Evolutionary conservation across 2,797 vertebrate genomes (phyloP).

Genomic region (Clarias pachynema): DNA sequence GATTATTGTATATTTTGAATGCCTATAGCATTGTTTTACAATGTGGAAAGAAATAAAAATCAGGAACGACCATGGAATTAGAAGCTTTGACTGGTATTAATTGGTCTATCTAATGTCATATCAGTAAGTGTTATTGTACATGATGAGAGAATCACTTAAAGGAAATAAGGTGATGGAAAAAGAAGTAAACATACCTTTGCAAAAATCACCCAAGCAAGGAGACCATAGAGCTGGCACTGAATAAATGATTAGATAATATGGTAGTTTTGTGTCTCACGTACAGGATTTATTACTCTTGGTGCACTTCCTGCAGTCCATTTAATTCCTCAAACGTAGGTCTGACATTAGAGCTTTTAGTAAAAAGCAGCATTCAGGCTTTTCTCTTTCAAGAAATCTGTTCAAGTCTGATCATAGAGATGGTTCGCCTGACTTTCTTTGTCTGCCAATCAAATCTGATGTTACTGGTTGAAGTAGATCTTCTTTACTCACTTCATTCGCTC

Average conservation of each 20-base stretch:
- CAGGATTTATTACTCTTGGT: not conserved
- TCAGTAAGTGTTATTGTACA: too few species aligned
- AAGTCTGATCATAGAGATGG: constrained; percentile 53
- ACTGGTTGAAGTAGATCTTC: constrained; percentile 51
- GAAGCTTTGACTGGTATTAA: too few species aligned
- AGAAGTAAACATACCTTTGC: not conserved
- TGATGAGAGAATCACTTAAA: not conserved
- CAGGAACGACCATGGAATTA: too few species aligned
- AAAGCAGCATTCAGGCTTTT: not conserved
- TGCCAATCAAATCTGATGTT: constrained; percentile 69
- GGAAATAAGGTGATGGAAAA: not conserved
- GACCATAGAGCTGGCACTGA: not conserved
- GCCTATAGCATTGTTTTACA: too few species aligned
- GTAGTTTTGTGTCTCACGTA: not conserved
- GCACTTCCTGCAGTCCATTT: constrained; percentile 3
- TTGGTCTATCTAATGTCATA: too few species aligned
- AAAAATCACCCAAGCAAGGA: not conserved
- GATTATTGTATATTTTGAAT: too few species aligned
- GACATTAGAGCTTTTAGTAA: constrained; percentile 16
- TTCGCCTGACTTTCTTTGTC: constrained; percentile 60
- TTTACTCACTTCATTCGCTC: constrained; percentile 41
- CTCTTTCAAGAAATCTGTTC: not conserved
- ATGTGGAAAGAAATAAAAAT: too few species aligned
- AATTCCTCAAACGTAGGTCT: not conserved
- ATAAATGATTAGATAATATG: constrained; percentile 4